Evolutionary conservation across 30 jellyfish, hydroid and myxozoan genomes (phyloP).

Genomic region (Chrysaora quinquecirrha): DNA sequence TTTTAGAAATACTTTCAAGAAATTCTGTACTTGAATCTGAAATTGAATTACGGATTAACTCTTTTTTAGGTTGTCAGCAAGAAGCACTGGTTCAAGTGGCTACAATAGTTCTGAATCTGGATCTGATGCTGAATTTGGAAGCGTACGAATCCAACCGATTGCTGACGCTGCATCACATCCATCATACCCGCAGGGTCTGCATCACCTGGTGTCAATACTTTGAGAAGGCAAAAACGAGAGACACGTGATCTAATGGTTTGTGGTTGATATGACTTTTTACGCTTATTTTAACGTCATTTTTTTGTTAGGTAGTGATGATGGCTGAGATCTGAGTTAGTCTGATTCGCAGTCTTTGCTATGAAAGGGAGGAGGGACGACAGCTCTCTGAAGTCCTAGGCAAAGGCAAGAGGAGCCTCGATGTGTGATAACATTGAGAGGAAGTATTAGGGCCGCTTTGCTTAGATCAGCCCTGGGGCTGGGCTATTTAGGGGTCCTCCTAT

Average conservation of each 20-base stretch:
- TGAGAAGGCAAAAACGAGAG: constrained; percentile 63
- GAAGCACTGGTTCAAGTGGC: constrained; percentile 92
- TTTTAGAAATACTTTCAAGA: no score
- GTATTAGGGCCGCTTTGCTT: no score
- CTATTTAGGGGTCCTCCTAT: no score
- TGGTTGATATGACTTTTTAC: not conserved
- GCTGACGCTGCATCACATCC: constrained; percentile 42
- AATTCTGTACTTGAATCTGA: no score
- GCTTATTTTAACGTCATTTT: not conserved
- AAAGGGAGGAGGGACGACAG: no score
- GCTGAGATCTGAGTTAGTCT: no score
- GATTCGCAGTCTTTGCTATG: no score
- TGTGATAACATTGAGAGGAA: no score
- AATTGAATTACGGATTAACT: not conserved
- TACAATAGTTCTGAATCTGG: constrained; percentile 97
- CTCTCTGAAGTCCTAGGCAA: no score
- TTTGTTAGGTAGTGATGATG: no score
- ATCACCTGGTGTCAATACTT: constrained; percentile 67
- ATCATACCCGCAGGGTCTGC: constrained; percentile 52
- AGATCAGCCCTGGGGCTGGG: no score
- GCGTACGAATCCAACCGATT: constrained; percentile 47
- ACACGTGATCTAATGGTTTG: constrained; percentile 83
- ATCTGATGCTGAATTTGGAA: constrained; percentile 55
- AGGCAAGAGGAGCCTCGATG: no score
- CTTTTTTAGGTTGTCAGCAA: constrained; percentile 46